Conservation (phyloP, 2,797 vertebrate species). For the Odontamblyopus rebecca region DNA sequence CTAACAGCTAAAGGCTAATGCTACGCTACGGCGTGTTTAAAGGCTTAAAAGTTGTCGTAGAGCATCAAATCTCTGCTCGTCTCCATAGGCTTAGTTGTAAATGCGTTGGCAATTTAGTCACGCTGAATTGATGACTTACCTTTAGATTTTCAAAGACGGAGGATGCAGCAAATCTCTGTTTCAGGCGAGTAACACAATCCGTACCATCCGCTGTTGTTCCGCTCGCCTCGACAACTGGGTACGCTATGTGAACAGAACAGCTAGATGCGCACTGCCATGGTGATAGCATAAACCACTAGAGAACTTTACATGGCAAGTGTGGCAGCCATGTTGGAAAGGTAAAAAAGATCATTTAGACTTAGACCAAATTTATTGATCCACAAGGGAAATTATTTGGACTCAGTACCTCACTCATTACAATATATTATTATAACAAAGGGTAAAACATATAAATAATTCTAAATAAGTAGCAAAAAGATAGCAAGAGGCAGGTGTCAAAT, state of each 20-base stretch:
- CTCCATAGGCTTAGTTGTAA: not conserved
- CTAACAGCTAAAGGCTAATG: slow-evolving; percentile 51
- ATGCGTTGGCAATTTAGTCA: fast-evolving
- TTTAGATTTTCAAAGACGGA: slow-evolving; percentile 32
- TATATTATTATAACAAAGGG: too few relatives aligned
- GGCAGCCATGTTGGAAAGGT: not conserved
- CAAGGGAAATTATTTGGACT: too few relatives aligned
- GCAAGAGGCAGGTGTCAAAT: too few relatives aligned
- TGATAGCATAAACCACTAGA: slow-evolving; percentile 2
- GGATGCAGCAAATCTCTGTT: slow-evolving; percentile 53
- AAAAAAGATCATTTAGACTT: not conserved
- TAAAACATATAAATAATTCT: too few relatives aligned
- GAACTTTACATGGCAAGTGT: not conserved
- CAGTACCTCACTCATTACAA: too few relatives aligned
- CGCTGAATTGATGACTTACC: slow-evolving; percentile 27
- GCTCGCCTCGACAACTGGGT: slow-evolving; percentile 51
- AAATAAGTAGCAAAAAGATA: too few relatives aligned
- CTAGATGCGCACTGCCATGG: slow-evolving; percentile 28
- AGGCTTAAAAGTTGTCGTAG: slow-evolving; percentile 17
- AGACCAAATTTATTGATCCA: too few relatives aligned
- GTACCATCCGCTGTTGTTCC: slow-evolving; percentile 62
- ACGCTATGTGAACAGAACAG: slow-evolving; percentile 13
- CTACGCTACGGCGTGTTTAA: slow-evolving; percentile 25
- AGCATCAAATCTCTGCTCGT: not conserved
- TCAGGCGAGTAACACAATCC: slow-evolving; percentile 48